Percentiles rank a stretch among this genome's conserved stretches.
Conservation (phyloP, 2,888 invertebrate species). For the Corythucha ciliata region DNA sequence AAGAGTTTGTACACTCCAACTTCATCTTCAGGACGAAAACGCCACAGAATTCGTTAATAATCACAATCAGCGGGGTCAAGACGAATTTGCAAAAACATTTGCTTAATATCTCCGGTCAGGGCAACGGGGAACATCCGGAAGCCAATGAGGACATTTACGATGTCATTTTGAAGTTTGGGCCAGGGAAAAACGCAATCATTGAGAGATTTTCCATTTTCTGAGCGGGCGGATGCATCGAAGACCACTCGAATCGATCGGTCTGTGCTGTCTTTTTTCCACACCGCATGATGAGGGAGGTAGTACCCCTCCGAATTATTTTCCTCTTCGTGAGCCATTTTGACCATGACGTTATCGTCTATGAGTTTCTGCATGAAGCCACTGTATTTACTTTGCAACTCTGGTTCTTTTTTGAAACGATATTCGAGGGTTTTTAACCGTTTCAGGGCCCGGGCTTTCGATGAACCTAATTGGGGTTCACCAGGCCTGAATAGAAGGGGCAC, state of each 20-base stretch:
- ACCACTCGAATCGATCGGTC: background rate
- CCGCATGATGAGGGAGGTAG: conserved; percentile 18
- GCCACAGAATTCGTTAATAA: conserved; percentile 11
- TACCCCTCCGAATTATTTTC: too few relatives aligned
- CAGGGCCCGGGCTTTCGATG: too few relatives aligned
- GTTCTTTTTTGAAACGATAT: too few relatives aligned
- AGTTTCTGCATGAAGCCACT: too few relatives aligned
- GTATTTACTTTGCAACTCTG: too few relatives aligned
- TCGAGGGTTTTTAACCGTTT: too few relatives aligned
- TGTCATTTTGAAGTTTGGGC: conserved; percentile 11
- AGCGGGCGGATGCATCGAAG: too few relatives aligned
- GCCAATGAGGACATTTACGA: conserved; percentile 4
- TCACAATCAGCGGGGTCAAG: too few relatives aligned
- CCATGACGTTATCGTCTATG: too few relatives aligned
- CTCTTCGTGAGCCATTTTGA: too few relatives aligned
- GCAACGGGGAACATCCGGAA: conserved; percentile 4
- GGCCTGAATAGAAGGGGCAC: too few relatives aligned
- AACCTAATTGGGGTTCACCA: too few relatives aligned
- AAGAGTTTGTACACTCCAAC: background rate
- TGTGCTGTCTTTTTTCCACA: background rate
- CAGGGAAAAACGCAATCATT: background rate
- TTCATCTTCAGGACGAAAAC: background rate
- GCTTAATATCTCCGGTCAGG: conserved; percentile 5
- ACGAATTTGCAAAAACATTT: conserved; percentile 8
- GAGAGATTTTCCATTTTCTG: background rate